Evolutionary conservation across 2,797 vertebrate species (phyloP).

Genomic region (Heterohyrax brucei): DNA sequence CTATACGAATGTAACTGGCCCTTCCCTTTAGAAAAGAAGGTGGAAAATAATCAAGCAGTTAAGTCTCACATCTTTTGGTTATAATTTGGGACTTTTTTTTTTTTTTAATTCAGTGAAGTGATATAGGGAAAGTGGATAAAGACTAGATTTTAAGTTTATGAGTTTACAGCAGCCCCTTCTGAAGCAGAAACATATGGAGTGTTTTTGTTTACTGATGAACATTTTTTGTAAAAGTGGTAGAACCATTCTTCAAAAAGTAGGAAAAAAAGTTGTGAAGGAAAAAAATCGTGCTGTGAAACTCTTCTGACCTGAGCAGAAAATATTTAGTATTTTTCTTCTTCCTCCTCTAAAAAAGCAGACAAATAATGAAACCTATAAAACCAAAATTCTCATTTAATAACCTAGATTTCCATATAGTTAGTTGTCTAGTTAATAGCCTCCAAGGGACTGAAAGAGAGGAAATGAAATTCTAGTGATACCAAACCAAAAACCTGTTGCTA

Average conservation of each 20-base stretch:
- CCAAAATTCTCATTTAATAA: conserved; percentile 1
- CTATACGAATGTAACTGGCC: no score
- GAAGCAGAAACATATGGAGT: background rate
- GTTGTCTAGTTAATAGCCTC: conserved; percentile 37
- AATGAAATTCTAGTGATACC: background rate
- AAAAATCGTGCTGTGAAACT: conserved; percentile 32
- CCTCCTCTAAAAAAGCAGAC: background rate
- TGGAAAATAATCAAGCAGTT: background rate
- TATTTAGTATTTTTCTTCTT: background rate
- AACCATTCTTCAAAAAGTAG: conserved; percentile 19
- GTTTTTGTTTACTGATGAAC: background rate
- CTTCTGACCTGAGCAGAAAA: conserved; percentile 40
- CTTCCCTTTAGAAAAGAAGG: conserved; percentile 13
- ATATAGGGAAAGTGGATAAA: background rate
- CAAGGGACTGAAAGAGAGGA: background rate
- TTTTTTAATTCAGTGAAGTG: background rate
- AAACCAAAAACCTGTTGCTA: background rate
- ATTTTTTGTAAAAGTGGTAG: conserved; percentile 4
- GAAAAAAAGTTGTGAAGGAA: conserved; percentile 23
- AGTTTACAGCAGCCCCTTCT: background rate
- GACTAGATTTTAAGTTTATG: conserved; percentile 35
- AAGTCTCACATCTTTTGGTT: background rate
- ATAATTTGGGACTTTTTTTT: background rate
- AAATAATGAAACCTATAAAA: background rate
- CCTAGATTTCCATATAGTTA: background rate